These are phyloP conservation scores for Erpetoichthys calabaricus DNA, from an alignment of 2,797 vertebrate species.

Conservation along the genomic window DNA sequence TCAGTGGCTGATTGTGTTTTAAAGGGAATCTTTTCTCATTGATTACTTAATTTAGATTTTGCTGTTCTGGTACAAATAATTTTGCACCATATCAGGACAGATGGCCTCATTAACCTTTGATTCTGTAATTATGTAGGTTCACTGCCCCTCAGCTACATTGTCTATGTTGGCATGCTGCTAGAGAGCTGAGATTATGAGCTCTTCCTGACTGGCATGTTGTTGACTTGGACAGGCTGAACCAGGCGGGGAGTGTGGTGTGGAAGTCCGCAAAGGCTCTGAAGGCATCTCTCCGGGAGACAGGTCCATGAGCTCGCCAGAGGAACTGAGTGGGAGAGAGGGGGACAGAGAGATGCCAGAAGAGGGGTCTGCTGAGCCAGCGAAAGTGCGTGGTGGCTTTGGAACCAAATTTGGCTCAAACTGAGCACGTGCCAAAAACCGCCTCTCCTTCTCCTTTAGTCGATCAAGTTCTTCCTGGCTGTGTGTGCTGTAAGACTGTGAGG, in stretches of 20 bases:
- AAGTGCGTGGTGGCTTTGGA: constrained; percentile 88
- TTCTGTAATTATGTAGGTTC: too few species aligned
- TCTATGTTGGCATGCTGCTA: constrained; percentile 22
- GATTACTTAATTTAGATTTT: too few species aligned
- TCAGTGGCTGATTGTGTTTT: too few species aligned
- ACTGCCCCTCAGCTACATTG: too few species aligned
- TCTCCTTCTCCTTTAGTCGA: constrained; percentile 25
- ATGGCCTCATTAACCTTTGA: too few species aligned
- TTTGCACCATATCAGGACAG: too few species aligned
- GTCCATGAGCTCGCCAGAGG: constrained; percentile 90
- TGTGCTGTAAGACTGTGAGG: constrained; percentile 32
- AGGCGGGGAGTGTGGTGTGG: constrained; percentile 35
- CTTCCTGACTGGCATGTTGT: constrained; percentile 44
- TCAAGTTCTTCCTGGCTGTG: too few species aligned
- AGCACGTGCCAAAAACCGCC: constrained; percentile 81
- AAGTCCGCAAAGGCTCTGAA: constrained; percentile 70
- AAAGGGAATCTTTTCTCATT: too few species aligned
- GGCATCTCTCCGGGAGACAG: constrained; percentile 76
- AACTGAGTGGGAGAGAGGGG: constrained; percentile 92
- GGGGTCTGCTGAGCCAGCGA: constrained; percentile 83
- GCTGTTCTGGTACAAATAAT: too few species aligned
- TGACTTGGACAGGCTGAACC: constrained; percentile 25
- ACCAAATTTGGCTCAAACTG: constrained; percentile 88
- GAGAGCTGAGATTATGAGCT: constrained; percentile 55
- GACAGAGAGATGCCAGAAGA: constrained; percentile 95